A percentile compares a stretch with the other conserved stretches of the same genome.
These are phyloP conservation scores for Leptinotarsa haldemani DNA, from an alignment of 2,888 invertebrate species.

Conservation along the genomic window DNA sequence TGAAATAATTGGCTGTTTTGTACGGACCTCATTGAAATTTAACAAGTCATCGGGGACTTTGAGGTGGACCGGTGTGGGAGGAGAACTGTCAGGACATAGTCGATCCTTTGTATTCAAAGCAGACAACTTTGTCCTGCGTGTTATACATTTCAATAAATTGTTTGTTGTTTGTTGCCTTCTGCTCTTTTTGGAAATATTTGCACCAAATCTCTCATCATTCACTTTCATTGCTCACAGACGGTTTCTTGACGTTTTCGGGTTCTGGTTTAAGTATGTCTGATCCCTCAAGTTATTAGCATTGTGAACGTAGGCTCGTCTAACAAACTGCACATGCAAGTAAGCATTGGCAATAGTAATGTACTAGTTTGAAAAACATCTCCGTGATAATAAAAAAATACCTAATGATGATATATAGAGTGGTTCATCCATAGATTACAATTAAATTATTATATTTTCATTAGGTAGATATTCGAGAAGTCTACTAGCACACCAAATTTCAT, in stretches of 20 bases:
- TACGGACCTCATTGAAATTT: constrained; percentile 38
- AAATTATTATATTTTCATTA: too few species aligned
- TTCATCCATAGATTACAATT: too few species aligned
- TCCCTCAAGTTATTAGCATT: not conserved
- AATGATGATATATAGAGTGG: too few species aligned
- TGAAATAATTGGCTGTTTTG: constrained; percentile 35
- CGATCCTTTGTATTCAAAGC: constrained; percentile 36
- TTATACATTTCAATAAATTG: constrained; percentile 50
- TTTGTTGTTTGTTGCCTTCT: constrained; percentile 49
- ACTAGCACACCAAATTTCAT: too few species aligned
- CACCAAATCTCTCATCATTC: constrained; percentile 50
- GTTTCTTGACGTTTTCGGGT: constrained; percentile 31
- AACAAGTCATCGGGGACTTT: constrained; percentile 47
- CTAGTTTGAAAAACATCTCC: too few species aligned
- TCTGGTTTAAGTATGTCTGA: constrained; percentile 11
- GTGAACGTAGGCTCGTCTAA: not conserved
- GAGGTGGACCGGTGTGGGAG: constrained; percentile 41
- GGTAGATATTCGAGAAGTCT: too few species aligned
- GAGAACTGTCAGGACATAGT: constrained; percentile 44
- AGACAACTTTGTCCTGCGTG: constrained; percentile 46
- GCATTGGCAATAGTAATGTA: too few species aligned
- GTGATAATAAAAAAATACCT: too few species aligned
- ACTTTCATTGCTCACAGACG: constrained; percentile 29
- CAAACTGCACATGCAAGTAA: not conserved
- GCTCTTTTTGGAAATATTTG: constrained; percentile 48